Conservation (phyloP, 2,797 vertebrate species). For the Holocentrus rufus region DNA sequence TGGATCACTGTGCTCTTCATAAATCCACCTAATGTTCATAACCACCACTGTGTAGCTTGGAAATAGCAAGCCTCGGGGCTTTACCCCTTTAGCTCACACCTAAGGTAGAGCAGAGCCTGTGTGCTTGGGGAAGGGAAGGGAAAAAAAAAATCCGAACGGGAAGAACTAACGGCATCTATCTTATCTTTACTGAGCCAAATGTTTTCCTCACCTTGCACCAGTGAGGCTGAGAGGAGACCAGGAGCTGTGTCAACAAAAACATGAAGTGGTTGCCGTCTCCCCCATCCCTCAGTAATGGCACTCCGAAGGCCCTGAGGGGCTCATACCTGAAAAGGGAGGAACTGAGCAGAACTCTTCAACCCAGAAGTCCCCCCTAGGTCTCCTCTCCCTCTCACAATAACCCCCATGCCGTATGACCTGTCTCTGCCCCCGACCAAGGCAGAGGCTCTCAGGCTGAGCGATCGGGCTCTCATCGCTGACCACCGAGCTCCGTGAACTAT, state of each 20-base stretch:
- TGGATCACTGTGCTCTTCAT: slow-evolving; percentile 79
- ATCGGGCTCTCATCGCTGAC: slow-evolving; percentile 67
- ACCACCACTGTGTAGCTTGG: slow-evolving; percentile 72
- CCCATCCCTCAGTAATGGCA: slow-evolving; percentile 61
- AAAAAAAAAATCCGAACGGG: slow-evolving; percentile 63
- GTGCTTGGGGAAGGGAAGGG: slow-evolving; percentile 17
- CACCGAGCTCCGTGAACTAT: slow-evolving; percentile 65
- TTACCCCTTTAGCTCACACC: slow-evolving; percentile 50
- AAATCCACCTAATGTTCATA: slow-evolving; percentile 82
- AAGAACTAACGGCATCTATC: slow-evolving; percentile 56
- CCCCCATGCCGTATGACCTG: slow-evolving; percentile 72
- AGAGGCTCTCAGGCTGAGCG: slow-evolving; percentile 70
- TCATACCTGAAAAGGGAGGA: slow-evolving; percentile 82
- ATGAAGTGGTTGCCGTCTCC: slow-evolving; percentile 47
- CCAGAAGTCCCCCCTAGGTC: slow-evolving; percentile 66
- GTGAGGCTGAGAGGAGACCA: slow-evolving; percentile 48
- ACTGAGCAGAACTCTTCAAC: slow-evolving; percentile 74
- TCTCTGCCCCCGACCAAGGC: slow-evolving; percentile 69
- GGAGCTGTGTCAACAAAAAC: slow-evolving; percentile 70
- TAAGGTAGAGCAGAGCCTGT: slow-evolving; percentile 28
- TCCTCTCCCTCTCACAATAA: slow-evolving; percentile 46
- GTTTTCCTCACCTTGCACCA: slow-evolving; percentile 77
- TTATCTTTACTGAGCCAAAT: slow-evolving; percentile 74
- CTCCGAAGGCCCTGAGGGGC: slow-evolving; percentile 69
- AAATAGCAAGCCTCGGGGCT: slow-evolving; percentile 69